A percentile compares a stretch with the other conserved stretches of the same genome.
Conservation (phyloP, 2,797 vertebrate species). For the Gymnopithys bicolor region DNA sequence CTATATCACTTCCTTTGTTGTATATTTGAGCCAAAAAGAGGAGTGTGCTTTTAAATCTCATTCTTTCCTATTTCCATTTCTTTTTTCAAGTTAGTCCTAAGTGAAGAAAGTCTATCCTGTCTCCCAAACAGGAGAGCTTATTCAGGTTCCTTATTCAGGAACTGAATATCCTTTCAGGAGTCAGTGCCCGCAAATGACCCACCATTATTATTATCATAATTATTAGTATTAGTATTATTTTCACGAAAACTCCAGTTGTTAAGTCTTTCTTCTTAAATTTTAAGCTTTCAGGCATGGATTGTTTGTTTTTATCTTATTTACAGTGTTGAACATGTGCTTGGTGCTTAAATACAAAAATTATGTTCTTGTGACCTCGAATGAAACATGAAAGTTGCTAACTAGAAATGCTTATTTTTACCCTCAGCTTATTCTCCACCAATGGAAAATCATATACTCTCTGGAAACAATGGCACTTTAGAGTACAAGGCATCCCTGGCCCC, state of each 20-base stretch:
- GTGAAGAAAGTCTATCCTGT: background rate
- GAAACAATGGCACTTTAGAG: conserved; percentile 94
- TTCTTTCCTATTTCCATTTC: background rate
- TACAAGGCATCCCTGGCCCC: conserved; percentile 91
- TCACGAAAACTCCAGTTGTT: background rate
- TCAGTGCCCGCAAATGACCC: background rate
- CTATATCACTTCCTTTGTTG: background rate
- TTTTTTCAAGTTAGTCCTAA: background rate
- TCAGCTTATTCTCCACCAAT: conserved; percentile 93
- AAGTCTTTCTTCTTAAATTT: background rate
- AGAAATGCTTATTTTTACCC: background rate
- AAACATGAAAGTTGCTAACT: background rate
- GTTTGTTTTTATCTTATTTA: background rate
- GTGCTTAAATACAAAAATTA: background rate
- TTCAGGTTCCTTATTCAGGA: background rate
- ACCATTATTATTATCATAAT: background rate
- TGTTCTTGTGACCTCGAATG: background rate
- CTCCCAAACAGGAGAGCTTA: background rate
- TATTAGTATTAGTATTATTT: background rate
- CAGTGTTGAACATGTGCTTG: background rate
- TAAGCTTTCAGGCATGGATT: background rate
- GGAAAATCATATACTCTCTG: conserved; percentile 93
- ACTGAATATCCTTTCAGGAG: background rate
- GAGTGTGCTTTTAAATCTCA: background rate
- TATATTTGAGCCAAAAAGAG: background rate